Base-by-base conservation (phyloP, 2,888 invertebrate genomes). In the Galeopsomyia nigrocyanea region DNA sequence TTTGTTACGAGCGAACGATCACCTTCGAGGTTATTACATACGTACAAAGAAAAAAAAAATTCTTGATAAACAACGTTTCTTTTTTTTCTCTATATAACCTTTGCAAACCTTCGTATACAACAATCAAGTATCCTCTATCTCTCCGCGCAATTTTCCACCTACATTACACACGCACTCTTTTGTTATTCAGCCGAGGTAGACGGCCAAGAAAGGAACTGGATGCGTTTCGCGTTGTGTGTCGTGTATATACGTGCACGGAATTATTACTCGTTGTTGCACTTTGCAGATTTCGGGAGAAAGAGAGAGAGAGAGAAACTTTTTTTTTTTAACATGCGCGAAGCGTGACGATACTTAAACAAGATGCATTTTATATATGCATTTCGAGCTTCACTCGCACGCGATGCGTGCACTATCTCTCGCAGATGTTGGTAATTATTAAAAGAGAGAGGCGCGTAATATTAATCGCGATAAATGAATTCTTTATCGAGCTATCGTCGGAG, bases 211-310 rank as follows among this genome's bases (percentile, higher is more conserved):
- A 70, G 67, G 63, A 70, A 74, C 73, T 69, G 22, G 68, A 68
- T 63, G 72, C 60, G 39, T 39, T 26, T 66, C 60, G 16, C 64
- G 65, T 26, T 49, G 66, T 51, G 46, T 21, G n/a, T n/a, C n/a
- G n/a, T n/a, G n/a, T n/a, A n/a, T 39, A 7, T 70, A 74, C 71
- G 74, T 74, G 71, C 63, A 46, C 22, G 50, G 74, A 74, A 74
- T n/a, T n/a, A n/a, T n/a, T n/a, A n/a, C n/a, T n/a, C n/a, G n/a
- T n/a, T 74, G 39, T 47, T 65, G 57, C 71, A 61, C 39, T 10
- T 39, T 10, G 39, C 39, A 10, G 39, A 39, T 39, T 39, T 39
- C 13, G 39, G 39, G 39, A 39, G 39, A 39, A 7, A 39, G 39
- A 39, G 10, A 10, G 39, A 39, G 39, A 39, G 39, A 39, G 39